Evolutionary conservation across 35 echinoderm and acorn worm species (phyloP).

Genomic region (Apostichopus californicus): DNA sequence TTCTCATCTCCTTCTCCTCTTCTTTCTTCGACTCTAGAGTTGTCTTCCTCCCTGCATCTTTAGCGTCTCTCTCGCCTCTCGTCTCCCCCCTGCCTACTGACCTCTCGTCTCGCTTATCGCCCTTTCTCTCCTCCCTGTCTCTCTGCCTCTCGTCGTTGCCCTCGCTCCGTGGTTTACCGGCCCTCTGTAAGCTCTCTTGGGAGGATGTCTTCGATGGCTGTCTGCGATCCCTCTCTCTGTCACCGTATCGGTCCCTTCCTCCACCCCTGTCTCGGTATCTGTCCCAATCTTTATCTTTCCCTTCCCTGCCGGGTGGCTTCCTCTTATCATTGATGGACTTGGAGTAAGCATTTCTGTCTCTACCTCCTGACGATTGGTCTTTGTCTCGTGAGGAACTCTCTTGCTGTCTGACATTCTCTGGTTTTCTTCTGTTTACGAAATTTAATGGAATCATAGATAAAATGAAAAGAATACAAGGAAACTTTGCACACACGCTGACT

Average conservation of each 20-base stretch:
- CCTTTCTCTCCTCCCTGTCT: conserved; percentile 11
- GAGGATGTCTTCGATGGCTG: background rate
- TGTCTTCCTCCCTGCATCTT: background rate
- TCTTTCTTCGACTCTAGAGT: conserved; percentile 6
- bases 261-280: conserved; percentile 17
- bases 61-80: conserved; percentile 1
- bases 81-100: background rate
- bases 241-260: conserved; percentile 11
- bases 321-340: conserved; percentile 28
- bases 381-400: conserved; percentile 1
- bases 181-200: conserved; percentile 7
- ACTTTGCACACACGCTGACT: no score
- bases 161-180: background rate
- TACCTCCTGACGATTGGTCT: background rate
- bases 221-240: conserved; percentile 33
- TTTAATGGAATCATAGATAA: background rate
- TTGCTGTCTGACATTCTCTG: background rate
- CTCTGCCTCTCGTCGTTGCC: conserved; percentile 1
- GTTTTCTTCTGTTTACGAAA: background rate
- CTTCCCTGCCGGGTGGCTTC: background rate
- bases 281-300: conserved; percentile 3
- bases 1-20: background rate
- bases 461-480: no score
- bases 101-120: background rate
- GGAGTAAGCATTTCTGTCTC: conserved; percentile 14